A percentile compares a stretch with the other conserved stretches of the same genome.
phyloP scores from a whole-genome alignment of 2,888 invertebrate genomes.

The Escarpia spicata region DNA sequence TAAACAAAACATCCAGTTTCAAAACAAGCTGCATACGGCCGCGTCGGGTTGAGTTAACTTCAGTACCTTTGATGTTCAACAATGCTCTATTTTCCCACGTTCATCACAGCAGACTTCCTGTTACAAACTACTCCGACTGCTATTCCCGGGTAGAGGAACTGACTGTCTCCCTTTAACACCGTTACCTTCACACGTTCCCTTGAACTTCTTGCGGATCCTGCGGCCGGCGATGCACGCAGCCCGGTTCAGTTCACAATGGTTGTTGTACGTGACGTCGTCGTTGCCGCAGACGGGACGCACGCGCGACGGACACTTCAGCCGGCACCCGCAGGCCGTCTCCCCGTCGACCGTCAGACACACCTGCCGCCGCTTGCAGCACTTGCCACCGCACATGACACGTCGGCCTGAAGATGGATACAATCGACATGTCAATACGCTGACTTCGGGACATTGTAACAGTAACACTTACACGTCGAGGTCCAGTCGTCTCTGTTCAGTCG shows the following conservation, averaged over 20 bases:
- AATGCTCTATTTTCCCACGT: no score
- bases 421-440: not conserved
- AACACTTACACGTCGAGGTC: no score
- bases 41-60: no score
- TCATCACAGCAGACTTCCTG: no score
- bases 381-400: not conserved
- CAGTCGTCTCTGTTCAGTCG: no score
- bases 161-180: not conserved
- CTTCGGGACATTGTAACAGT: no score
- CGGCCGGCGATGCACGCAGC: not conserved
- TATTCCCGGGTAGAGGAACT: no score
- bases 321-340: not conserved
- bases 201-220: conserved; percentile 6
- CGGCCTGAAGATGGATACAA: not conserved
- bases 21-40: no score
- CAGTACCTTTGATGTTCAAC: no score
- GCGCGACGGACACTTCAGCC: not conserved
- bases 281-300: not conserved
- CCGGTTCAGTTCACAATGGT: not conserved
- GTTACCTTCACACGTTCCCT: not conserved
- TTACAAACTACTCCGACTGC: no score
- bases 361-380: not conserved
- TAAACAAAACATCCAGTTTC: no score
- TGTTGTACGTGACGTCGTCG: not conserved
- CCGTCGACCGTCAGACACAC: not conserved